A percentile compares a stretch with the other conserved stretches of the same genome.
phyloP scores from a whole-genome alignment of 2,797 vertebrate genomes.

The Menidia menidia region DNA sequence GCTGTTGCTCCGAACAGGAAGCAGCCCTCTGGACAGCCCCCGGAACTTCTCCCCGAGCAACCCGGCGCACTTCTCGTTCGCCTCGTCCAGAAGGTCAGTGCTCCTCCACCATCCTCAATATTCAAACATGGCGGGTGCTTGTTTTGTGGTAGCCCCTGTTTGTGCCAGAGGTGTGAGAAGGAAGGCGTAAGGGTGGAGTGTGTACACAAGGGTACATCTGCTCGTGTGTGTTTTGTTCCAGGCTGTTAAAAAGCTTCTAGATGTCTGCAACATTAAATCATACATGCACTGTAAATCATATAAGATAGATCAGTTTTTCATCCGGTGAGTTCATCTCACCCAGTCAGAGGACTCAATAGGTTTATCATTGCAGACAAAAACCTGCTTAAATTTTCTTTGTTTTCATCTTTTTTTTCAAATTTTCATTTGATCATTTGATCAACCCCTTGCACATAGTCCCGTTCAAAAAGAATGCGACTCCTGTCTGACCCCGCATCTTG shows the following conservation, averaged over 20 bases:
- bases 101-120: background rate
- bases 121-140: background rate
- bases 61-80: conserved; percentile 93
- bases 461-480: background rate
- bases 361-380: background rate
- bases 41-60: conserved; percentile 92
- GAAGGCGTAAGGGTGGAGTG: background rate
- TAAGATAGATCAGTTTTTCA: no score
- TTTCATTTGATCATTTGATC: background rate
- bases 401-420: background rate
- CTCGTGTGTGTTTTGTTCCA: background rate
- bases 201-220: background rate
- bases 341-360: background rate
- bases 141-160: conserved; percentile 10
- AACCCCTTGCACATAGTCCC: background rate
- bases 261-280: background rate
- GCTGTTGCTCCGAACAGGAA: conserved; percentile 78
- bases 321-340: no score
- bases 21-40: conserved; percentile 93
- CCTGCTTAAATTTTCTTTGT: no score
- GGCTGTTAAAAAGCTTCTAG: background rate
- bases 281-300: no score
- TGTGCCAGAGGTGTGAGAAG: conserved; percentile 1
- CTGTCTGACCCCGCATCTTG: background rate
- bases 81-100: conserved; percentile 89